A percentile compares a stretch with the other conserved stretches of the same genome.
phyloP scores from a whole-genome alignment of 2,113 vertebrate species.

The Procavia capensis region DNA sequence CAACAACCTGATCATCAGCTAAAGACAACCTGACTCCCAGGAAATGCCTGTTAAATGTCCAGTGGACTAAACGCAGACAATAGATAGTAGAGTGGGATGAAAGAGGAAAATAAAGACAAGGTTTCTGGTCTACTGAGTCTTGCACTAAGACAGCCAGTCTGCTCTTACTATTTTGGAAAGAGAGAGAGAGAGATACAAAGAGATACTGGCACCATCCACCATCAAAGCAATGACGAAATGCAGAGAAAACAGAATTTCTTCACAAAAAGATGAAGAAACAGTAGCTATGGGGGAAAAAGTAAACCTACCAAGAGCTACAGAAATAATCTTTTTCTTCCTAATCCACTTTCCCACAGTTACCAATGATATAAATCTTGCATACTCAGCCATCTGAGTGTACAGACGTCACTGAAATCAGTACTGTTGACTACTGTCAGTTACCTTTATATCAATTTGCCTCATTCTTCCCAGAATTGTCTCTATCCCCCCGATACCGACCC shows the following conservation, averaged over 20 bases:
- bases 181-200: background rate
- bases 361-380: slow-evolving; percentile 1
- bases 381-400: background rate
- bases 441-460: slow-evolving; percentile 35
- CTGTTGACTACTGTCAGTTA: slow-evolving; percentile 27
- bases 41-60: slow-evolving; percentile 45
- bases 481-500: too few relatives aligned
- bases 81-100: slow-evolving; percentile 20
- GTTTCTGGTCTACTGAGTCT: slow-evolving; percentile 11
- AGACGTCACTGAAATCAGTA: slow-evolving; percentile 21
- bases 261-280: slow-evolving; percentile 56
- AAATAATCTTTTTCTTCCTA: slow-evolving; percentile 39
- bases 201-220: background rate
- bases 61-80: slow-evolving; percentile 39
- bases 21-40: slow-evolving; percentile 36
- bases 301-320: slow-evolving; percentile 15
- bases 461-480: slow-evolving; percentile 26
- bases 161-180: slow-evolving; percentile 2
- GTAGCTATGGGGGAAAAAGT: slow-evolving; percentile 4
- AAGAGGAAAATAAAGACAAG: slow-evolving; percentile 33
- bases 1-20: slow-evolving; percentile 13
- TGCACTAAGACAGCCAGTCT: slow-evolving; percentile 26
- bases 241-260: slow-evolving; percentile 16
- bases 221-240: slow-evolving; percentile 30
- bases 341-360: slow-evolving; percentile 15